A percentile compares a stretch with the other conserved stretches of the same genome.
phyloP scores from a whole-genome alignment of 2,113 vertebrate species.

The Dryoscopus gambensis region DNA sequence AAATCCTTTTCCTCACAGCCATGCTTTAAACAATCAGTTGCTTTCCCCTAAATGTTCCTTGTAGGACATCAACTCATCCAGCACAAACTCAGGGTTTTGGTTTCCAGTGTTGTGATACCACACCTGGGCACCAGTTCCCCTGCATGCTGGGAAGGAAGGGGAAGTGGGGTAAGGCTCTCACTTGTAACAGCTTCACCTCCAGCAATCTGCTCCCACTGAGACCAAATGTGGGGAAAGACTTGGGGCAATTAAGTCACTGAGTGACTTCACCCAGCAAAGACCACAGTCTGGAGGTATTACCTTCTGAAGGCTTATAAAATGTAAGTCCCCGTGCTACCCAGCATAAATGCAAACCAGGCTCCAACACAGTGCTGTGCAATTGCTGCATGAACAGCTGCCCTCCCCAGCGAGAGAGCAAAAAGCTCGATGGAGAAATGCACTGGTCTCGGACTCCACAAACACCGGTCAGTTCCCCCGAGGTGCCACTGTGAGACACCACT shows the following conservation, averaged over 20 bases:
- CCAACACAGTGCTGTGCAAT: not conserved
- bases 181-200: not conserved
- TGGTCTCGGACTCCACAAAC: not conserved
- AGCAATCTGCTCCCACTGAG: not conserved
- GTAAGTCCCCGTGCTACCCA: not conserved
- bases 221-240: not conserved
- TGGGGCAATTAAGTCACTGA: not conserved
- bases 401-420: not conserved
- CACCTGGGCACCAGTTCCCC: not conserved
- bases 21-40: not conserved
- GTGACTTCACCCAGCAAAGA: not conserved
- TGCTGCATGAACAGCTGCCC: not conserved
- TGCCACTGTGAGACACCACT: not conserved
- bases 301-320: not conserved
- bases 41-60: not conserved
- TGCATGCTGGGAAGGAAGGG: not conserved
- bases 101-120: not conserved
- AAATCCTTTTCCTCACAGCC: not conserved
- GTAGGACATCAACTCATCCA: not conserved
- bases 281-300: not conserved
- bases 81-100: not conserved
- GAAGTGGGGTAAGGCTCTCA: rapidly evolving
- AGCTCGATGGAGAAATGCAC: not conserved
- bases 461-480: not conserved
- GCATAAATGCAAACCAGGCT: not conserved